Conservation (phyloP, 2,888 invertebrate genomes). For the Diaphora mendica region DNA sequence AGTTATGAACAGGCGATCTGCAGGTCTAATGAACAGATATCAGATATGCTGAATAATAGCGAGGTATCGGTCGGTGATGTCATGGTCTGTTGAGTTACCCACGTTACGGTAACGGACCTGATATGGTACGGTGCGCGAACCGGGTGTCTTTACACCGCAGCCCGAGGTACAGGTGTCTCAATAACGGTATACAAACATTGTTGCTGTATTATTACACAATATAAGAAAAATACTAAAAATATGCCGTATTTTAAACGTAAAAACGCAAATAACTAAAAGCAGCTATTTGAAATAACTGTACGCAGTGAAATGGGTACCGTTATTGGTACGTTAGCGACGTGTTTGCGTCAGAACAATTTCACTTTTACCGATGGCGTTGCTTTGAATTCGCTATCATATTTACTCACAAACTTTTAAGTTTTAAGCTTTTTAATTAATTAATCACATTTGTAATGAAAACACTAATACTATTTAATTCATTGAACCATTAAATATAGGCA, state of each 20-base stretch:
- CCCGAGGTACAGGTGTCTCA: background rate
- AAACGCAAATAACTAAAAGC: background rate
- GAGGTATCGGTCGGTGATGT: background rate
- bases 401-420: background rate
- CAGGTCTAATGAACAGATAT: background rate
- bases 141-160: background rate
- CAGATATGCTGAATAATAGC: background rate
- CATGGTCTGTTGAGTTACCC: slow-evolving; percentile 1
- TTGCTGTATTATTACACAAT: background rate
- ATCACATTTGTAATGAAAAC: background rate
- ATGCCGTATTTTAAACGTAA: background rate
- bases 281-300: slow-evolving; percentile 9
- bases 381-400: slow-evolving; percentile 11
- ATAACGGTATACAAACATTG: slow-evolving; percentile 1
- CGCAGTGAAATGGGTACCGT: slow-evolving; percentile 7
- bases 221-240: background rate
- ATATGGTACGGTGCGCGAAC: slow-evolving; percentile 2
- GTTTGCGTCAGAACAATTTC: slow-evolving; percentile 15
- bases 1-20: background rate
- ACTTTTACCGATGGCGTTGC: slow-evolving; percentile 13
- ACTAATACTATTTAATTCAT: background rate
- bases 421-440: background rate
- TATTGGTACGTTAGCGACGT: slow-evolving; percentile 3
- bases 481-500: background rate
- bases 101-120: slow-evolving; percentile 1